These are phyloP conservation scores for Gastrophryne carolinensis DNA, from an alignment of 2,797 vertebrate species.

Conservation along the genomic window DNA sequence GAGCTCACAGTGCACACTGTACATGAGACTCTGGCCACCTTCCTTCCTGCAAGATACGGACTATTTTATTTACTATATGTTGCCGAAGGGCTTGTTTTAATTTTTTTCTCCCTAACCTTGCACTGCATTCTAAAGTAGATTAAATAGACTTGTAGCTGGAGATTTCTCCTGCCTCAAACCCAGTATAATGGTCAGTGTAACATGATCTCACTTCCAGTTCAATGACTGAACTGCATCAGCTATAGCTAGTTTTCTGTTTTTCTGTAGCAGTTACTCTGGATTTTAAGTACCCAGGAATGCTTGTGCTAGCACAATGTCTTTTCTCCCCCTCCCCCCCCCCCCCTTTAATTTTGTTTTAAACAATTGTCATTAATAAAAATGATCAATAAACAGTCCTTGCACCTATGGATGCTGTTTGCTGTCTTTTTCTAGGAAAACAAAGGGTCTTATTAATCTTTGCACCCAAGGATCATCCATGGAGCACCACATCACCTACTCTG, in stretches of 20 bases:
- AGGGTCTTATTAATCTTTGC: too few species aligned
- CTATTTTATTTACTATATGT: constrained; percentile 66
- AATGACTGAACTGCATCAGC: constrained; percentile 67
- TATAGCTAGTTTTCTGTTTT: constrained; percentile 63
- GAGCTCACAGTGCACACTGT: not conserved
- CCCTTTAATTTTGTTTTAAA: constrained; percentile 71
- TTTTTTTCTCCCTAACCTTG: constrained; percentile 41
- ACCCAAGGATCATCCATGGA: too few species aligned
- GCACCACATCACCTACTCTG: too few species aligned
- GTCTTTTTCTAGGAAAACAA: too few species aligned
- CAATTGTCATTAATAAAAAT: constrained; percentile 72
- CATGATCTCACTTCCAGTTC: constrained; percentile 61
- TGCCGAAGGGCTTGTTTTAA: constrained; percentile 68
- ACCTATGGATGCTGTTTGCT: too few species aligned
- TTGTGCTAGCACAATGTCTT: constrained; percentile 69
- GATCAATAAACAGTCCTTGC: constrained; percentile 74
- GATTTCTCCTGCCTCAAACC: constrained; percentile 60
- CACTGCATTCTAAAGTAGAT: constrained; percentile 60
- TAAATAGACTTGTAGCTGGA: constrained; percentile 61
- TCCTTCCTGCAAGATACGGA: constrained; percentile 72
- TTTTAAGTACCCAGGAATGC: constrained; percentile 63
- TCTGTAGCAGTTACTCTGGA: constrained; percentile 61
- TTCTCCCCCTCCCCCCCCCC: constrained; percentile 59
- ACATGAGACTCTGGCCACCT: constrained; percentile 70
- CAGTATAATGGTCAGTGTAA: constrained; percentile 57